phyloP scores from a whole-genome alignment of 1,140 invertebrate species.

The Scylla paramamosain region DNA sequence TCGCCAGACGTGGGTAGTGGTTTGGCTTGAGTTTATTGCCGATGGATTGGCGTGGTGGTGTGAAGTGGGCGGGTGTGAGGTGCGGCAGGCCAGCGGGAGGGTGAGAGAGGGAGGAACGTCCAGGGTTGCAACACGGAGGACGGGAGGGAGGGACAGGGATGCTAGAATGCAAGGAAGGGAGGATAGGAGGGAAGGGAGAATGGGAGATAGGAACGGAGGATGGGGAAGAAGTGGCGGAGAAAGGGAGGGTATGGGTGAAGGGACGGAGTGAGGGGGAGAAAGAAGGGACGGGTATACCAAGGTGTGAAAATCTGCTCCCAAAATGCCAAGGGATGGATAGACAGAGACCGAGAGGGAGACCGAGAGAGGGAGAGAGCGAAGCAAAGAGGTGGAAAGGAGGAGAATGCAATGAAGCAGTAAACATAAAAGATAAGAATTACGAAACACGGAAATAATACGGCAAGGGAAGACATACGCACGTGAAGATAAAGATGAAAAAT shows the following conservation, averaged over 20 bases:
- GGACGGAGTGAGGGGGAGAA: background rate
- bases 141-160: background rate
- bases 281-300: no score
- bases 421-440: background rate
- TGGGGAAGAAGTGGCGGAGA: background rate
- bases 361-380: background rate
- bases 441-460: background rate
- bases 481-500: background rate
- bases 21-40: constrained; percentile 68
- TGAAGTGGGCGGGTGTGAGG: constrained; percentile 67
- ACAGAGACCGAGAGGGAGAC: background rate
- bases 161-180: background rate
- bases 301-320: no score
- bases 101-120: background rate
- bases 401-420: background rate
- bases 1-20: constrained; percentile 68
- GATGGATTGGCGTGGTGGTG: constrained; percentile 71
- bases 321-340: background rate
- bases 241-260: background rate
- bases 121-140: background rate
- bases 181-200: background rate
- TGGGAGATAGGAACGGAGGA: background rate
- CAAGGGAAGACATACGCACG: background rate
- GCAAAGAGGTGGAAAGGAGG: background rate
- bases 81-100: background rate